Evolutionary conservation across 2,888 invertebrate species (phyloP), one percentile per base, ranked within the genome.

Genomic region (Cryptocephalus moraei): DNA sequence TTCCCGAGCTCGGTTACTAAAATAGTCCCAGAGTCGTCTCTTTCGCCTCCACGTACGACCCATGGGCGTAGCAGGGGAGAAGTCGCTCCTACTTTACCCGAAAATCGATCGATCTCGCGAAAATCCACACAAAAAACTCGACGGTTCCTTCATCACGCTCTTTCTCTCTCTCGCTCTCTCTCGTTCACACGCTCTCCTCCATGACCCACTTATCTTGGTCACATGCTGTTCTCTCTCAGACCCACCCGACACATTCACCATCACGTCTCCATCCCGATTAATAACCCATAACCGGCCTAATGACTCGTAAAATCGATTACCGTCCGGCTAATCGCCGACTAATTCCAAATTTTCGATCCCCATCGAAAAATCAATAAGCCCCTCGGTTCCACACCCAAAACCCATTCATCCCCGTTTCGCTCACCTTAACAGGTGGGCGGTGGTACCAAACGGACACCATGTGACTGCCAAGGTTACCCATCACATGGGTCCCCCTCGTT

Each of bases 181-280:
- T 41, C 44, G 39, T 44, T 47, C 45, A 44, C n/a, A 32, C 40
- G 47, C 39, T 42, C 31, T 8, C 36, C 42, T 47, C 50, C 43
- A 58, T 67, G 68, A 67, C 69, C 68, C 64, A 68, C 62, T 68
- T 69, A 56, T 59, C 44, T 56, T 58, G 58, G 66, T 70, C 70
- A 70, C 70, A 70, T 70, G 22, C 22, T 22, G 70, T 65, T 64
- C 62, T 57, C 61, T 57, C 53, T 47, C 48, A 63, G 68, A 68
- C 68, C 68, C 69, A 66, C 69, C 69, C 69, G 64, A 57, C 6
- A 22, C 22, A 2, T 4, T 22, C 22, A 6, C 22, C 22, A 22
- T 22, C 22, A 6, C 6, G 22, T 22, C 22, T 22, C 22, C 2
- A 22, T 22, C 22, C 6, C 22, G 22, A 22, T 22, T 22, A 22